phyloP scores from a whole-genome alignment of 2,113 vertebrate species.

The Scalopus aquaticus region DNA sequence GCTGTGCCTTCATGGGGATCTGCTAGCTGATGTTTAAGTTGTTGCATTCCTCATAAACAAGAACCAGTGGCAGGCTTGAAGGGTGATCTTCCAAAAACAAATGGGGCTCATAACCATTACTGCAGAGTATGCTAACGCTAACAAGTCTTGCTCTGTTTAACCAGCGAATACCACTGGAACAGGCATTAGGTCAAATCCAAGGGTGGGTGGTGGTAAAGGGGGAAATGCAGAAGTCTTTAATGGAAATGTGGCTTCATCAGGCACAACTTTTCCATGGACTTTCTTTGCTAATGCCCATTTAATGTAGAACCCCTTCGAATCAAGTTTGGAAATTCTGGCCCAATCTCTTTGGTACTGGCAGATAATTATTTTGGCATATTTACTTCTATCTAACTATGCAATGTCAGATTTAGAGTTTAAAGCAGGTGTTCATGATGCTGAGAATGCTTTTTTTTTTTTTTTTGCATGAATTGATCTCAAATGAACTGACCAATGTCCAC shows the following conservation, averaged over 20 bases:
- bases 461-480: slow-evolving; percentile 7
- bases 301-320: not conserved
- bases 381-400: not conserved
- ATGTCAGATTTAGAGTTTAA: not conserved
- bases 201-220: not conserved
- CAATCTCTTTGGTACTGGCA: not conserved
- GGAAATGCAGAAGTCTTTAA: not conserved
- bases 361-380: not conserved
- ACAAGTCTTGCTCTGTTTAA: not conserved
- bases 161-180: not conserved
- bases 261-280: not conserved
- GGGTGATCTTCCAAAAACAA: slow-evolving; percentile 53
- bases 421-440: not conserved
- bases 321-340: not conserved
- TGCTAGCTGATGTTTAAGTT: slow-evolving; percentile 46
- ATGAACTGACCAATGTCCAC: not conserved
- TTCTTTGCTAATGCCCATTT: not conserved
- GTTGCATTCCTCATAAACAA: slow-evolving; percentile 47
- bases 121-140: not conserved
- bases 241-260: not conserved
- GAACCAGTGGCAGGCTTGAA: slow-evolving; percentile 21
- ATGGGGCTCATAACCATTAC: slow-evolving; percentile 43
- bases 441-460: too few species aligned
- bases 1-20: slow-evolving; percentile 10
- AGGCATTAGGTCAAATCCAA: not conserved